Percentiles rank a stretch among this genome's conserved stretches.
Evolutionary conservation across 2,888 invertebrate genomes (phyloP).

Genomic region (Anoplius nigerrimus): DNA sequence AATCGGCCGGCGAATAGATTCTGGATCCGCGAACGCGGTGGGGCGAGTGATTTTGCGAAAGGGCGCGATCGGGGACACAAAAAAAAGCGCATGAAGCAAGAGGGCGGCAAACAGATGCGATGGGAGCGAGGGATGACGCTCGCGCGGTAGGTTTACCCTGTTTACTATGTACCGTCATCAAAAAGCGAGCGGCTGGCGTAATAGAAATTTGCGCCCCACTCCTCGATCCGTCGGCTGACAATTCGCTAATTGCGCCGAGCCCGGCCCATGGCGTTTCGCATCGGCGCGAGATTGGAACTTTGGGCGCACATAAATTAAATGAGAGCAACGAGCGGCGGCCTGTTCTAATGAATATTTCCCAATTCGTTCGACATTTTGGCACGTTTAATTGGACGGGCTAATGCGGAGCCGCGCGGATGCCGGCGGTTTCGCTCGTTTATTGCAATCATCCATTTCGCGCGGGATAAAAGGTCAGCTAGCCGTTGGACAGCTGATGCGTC

Average conservation of each 20-base stretch:
- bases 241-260: slow-evolving; percentile 18
- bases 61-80: neutral
- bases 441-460: slow-evolving; percentile 19
- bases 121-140: slow-evolving; percentile 1
- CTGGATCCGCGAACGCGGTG: neutral
- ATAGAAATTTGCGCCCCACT: neutral
- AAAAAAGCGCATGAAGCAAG: slow-evolving; percentile 7
- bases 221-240: neutral
- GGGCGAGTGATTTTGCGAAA: slow-evolving; percentile 7
- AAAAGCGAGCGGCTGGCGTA: slow-evolving; percentile 9
- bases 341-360: slow-evolving; percentile 41
- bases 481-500: slow-evolving; percentile 5
- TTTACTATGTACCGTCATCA: slow-evolving; percentile 20
- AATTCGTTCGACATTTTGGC: slow-evolving; percentile 27
- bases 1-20: neutral
- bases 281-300: neutral
- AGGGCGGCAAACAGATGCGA: neutral
- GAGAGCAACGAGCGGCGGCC: slow-evolving; percentile 28
- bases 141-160: neutral
- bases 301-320: slow-evolving; percentile 32
- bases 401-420: slow-evolving; percentile 11
- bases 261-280: neutral
- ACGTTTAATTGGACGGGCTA: slow-evolving; percentile 40
- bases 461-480: slow-evolving; percentile 14
- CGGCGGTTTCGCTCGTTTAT: slow-evolving; percentile 28